Evolutionary conservation across 2,888 invertebrate species (phyloP).

Genomic region (Cephus runcator): DNA sequence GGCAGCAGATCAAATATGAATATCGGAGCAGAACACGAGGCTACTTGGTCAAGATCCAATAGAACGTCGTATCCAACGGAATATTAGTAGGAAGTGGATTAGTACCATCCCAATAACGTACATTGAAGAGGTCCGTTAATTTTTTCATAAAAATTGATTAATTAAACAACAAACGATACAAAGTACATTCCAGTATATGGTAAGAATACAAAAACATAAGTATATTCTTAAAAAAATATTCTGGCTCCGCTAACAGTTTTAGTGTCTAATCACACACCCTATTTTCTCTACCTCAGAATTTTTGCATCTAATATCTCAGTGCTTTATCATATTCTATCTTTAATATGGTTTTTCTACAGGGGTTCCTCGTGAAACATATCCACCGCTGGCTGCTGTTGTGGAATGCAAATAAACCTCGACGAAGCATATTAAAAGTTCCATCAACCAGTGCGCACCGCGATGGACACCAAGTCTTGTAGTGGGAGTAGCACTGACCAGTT

Average conservation of each 20-base stretch:
- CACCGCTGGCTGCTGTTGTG: not conserved
- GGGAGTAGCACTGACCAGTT: not conserved
- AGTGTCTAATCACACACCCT: not conserved
- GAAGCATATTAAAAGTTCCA: not conserved
- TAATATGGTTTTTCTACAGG: not conserved
- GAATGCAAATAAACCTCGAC: not conserved
- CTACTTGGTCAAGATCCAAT: not conserved
- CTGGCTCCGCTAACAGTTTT: not conserved
- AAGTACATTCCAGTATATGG: not conserved
- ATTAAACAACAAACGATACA: not conserved
- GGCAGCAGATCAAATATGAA: constrained; percentile 4
- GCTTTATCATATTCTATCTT: not conserved
- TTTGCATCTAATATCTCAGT: not conserved
- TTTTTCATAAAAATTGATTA: not conserved
- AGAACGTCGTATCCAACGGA: not conserved
- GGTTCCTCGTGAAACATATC: not conserved
- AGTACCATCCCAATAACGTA: not conserved
- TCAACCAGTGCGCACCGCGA: not conserved
- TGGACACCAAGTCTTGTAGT: not conserved
- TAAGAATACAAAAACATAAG: not conserved
- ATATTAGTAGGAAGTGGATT: not conserved
- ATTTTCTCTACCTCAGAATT: not conserved
- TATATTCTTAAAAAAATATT: not conserved
- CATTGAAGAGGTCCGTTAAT: not conserved
- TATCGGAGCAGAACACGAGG: not conserved